These are phyloP conservation scores for Diprion similis DNA, from an alignment of 1,140 invertebrate genomes.

Conservation along the genomic window DNA sequence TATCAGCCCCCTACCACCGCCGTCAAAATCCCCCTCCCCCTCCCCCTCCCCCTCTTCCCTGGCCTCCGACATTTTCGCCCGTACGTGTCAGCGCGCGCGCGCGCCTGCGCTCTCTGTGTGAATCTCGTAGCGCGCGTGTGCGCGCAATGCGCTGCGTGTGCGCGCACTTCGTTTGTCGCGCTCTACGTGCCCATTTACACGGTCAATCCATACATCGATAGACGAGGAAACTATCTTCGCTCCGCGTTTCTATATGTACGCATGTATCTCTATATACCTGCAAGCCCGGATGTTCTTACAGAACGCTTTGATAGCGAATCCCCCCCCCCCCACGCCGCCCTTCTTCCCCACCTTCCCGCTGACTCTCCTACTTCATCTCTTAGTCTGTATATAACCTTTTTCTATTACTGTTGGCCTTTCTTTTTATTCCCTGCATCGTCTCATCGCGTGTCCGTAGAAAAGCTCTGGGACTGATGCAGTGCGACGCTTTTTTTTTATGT, in stretches of 20 bases:
- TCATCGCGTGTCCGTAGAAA: too few relatives aligned
- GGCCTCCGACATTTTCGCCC: background rate
- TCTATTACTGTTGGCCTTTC: too few relatives aligned
- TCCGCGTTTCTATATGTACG: background rate
- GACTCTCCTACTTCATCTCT: too few relatives aligned
- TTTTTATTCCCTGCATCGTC: too few relatives aligned
- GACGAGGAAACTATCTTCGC: background rate
- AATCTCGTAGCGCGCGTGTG: background rate
- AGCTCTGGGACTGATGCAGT: too few relatives aligned
- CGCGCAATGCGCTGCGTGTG: background rate
- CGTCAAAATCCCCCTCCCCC: too few relatives aligned
- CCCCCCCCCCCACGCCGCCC: too few relatives aligned
- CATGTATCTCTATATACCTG: background rate
- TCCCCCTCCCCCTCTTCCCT: too few relatives aligned
- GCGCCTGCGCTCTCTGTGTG: background rate
- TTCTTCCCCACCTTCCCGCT: too few relatives aligned
- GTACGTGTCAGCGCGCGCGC: conserved; percentile 11
- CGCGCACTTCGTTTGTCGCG: conserved; percentile 8
- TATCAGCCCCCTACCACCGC: too few relatives aligned
- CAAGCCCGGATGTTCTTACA: background rate
- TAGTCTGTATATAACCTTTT: too few relatives aligned
- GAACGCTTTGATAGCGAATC: background rate
- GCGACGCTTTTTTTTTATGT: too few relatives aligned
- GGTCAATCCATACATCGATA: background rate
- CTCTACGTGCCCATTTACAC: background rate